phyloP scores from a whole-genome alignment of 1,140 invertebrate species.

The Vollenhovia emeryi region DNA sequence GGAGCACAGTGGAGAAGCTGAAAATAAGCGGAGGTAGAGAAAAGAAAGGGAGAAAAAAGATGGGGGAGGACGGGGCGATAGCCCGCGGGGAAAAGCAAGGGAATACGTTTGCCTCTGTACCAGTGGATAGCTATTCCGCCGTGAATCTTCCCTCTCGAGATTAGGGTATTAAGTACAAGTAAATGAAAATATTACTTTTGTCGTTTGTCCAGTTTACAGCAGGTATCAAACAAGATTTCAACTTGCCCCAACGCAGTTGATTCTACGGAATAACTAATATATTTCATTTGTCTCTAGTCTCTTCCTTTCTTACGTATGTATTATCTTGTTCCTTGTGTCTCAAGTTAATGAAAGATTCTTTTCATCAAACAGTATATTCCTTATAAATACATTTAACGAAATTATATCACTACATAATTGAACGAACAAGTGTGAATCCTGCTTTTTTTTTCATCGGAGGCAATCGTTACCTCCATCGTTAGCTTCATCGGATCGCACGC shows the following conservation, averaged over 20 bases:
- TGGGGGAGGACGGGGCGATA: background rate
- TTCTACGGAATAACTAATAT: background rate
- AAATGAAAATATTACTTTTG: conserved; percentile 42
- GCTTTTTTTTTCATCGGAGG: conserved; percentile 1
- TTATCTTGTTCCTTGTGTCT: background rate
- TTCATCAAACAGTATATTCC: background rate
- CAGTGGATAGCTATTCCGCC: conserved; percentile 11
- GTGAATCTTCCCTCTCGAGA: conserved; percentile 23
- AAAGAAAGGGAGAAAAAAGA: conserved; percentile 9
- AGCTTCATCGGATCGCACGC: conserved; percentile 7
- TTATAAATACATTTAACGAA: background rate
- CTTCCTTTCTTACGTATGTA: background rate
- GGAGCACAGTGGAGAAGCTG: conserved; percentile 29
- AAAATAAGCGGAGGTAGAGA: conserved; percentile 59
- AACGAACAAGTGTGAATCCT: conserved; percentile 1
- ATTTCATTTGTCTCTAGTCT: background rate
- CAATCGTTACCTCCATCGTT: conserved; percentile 33
- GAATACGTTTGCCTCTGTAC: conserved; percentile 57
- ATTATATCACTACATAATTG: background rate
- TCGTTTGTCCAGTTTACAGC: background rate
- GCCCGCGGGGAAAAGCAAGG: conserved; percentile 18
- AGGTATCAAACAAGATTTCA: background rate
- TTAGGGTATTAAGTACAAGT: background rate
- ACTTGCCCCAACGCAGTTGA: background rate
- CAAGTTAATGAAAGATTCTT: background rate